These are phyloP conservation scores for Monochamus alternatus DNA, from an alignment of 2,888 invertebrate genomes.

Conservation along the genomic window DNA sequence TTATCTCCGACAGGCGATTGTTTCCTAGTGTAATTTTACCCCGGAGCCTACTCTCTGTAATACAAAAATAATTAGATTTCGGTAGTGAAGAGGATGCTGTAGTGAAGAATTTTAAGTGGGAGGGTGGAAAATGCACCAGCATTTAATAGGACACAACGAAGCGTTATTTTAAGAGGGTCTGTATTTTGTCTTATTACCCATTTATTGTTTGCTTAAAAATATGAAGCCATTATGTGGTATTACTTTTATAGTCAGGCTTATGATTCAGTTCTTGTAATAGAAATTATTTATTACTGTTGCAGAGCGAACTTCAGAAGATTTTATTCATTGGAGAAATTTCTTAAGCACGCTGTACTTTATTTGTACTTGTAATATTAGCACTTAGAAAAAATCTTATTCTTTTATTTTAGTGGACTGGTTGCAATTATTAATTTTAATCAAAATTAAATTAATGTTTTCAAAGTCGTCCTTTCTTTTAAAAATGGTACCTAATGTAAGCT, in stretches of 20 bases:
- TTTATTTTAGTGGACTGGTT: too few relatives aligned
- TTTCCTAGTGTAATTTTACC: slow-evolving; percentile 44
- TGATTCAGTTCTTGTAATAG: not conserved
- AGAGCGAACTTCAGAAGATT: too few relatives aligned
- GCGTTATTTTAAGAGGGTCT: slow-evolving; percentile 13
- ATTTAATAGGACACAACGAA: slow-evolving; percentile 15
- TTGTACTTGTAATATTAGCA: too few relatives aligned
- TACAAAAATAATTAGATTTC: slow-evolving; percentile 55
- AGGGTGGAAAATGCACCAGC: slow-evolving; percentile 25
- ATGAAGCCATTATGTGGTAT: not conserved
- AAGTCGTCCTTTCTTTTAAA: too few relatives aligned
- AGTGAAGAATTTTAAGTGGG: slow-evolving; percentile 30
- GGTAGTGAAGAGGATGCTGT: slow-evolving; percentile 16
- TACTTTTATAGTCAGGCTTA: not conserved
- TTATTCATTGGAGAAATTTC: too few relatives aligned
- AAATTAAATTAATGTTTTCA: too few relatives aligned
- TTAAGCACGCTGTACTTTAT: too few relatives aligned
- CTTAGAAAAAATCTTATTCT: too few relatives aligned
- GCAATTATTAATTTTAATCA: too few relatives aligned
- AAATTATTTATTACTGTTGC: not conserved
- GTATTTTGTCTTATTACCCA: not conserved
- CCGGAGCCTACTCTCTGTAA: slow-evolving; percentile 51
- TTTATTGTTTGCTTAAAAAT: slow-evolving; percentile 7
- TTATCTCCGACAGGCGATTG: slow-evolving; percentile 29
- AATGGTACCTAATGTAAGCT: too few relatives aligned